Evolutionary conservation across 2,888 invertebrate genomes (phyloP).

Genomic region (Scaptomyza tumidula): DNA sequence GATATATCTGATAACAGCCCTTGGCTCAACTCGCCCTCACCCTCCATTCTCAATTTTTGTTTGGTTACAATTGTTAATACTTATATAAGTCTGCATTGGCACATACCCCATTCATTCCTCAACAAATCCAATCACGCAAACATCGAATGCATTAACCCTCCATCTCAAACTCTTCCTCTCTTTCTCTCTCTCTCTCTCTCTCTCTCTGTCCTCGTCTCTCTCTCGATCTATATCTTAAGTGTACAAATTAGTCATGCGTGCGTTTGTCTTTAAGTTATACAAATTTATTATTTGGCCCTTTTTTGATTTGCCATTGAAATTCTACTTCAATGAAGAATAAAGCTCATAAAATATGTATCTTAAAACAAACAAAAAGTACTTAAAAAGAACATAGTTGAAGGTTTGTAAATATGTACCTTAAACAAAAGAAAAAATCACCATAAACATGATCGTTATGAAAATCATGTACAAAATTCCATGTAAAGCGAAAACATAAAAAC

Average conservation of each 20-base stretch:
- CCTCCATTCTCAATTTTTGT: not conserved
- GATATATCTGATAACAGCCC: conserved; percentile 74
- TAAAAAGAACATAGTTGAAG: conserved; percentile 27
- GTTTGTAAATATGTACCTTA: conserved; percentile 69
- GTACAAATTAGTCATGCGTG: conserved; percentile 82
- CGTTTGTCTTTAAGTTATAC: conserved; percentile 77
- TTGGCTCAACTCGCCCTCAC: conserved; percentile 8
- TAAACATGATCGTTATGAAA: conserved; percentile 53
- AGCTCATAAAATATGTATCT: conserved; percentile 25
- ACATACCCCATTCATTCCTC: conserved; percentile 27
- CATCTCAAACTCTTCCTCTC: not conserved
- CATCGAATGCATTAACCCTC: conserved; percentile 34
- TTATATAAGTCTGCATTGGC: conserved; percentile 37
- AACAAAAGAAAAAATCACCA: not conserved
- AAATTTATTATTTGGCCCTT: conserved; percentile 46
- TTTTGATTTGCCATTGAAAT: conserved; percentile 59
- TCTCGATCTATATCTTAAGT: conserved; percentile 60
- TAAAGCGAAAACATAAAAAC: conserved; percentile 42
- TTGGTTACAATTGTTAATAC: conserved; percentile 33
- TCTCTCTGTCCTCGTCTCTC: conserved; percentile 3
- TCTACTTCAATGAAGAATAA: conserved; percentile 62
- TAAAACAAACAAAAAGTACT: conserved; percentile 10
- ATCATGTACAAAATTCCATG: conserved; percentile 59
- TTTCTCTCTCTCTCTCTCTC: not conserved
- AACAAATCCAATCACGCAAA: conserved; percentile 1